These are phyloP conservation scores for Meleagris gallopavo DNA, from an alignment of 2,113 vertebrate genomes.

Conservation along the genomic window DNA sequence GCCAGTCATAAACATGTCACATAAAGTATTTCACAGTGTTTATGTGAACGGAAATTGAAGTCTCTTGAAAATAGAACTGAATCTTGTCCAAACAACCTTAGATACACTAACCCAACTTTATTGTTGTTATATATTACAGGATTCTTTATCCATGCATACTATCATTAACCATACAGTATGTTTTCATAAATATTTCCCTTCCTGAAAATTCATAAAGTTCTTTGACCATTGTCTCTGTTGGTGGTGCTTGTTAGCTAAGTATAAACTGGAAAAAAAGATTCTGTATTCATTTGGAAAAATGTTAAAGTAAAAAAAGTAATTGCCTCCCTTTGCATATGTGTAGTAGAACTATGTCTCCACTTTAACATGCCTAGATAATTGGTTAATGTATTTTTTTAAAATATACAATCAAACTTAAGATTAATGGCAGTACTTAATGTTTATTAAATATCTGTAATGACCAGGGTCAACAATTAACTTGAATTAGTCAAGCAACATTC, in stretches of 20 bases:
- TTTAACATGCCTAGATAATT: constrained; percentile 21
- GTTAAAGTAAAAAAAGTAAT: constrained; percentile 24
- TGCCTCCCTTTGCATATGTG: constrained; percentile 8
- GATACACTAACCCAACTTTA: constrained; percentile 76
- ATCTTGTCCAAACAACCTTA: constrained; percentile 84
- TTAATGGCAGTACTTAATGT: constrained; percentile 9
- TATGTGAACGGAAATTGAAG: constrained; percentile 81
- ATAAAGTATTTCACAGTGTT: constrained; percentile 76
- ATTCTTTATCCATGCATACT: constrained; percentile 60
- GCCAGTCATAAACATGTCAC: constrained; percentile 71
- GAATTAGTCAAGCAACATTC: neutral
- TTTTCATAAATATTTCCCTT: constrained; percentile 72
- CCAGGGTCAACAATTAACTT: neutral
- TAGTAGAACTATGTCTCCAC: constrained; percentile 14
- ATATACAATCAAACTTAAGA: constrained; percentile 30
- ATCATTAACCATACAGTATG: constrained; percentile 76
- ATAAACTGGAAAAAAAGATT: constrained; percentile 53
- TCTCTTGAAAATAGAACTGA: constrained; percentile 82
- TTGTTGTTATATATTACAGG: constrained; percentile 83
- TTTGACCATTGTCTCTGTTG: constrained; percentile 36
- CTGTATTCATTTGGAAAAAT: neutral
- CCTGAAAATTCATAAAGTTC: neutral
- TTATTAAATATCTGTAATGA: constrained; percentile 11
- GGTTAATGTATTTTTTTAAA: constrained; percentile 18
- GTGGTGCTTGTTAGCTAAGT: constrained; percentile 40